Evolutionary conservation across 2,113 vertebrate genomes (phyloP).

Genomic region (Atlantisia rogersi): DNA sequence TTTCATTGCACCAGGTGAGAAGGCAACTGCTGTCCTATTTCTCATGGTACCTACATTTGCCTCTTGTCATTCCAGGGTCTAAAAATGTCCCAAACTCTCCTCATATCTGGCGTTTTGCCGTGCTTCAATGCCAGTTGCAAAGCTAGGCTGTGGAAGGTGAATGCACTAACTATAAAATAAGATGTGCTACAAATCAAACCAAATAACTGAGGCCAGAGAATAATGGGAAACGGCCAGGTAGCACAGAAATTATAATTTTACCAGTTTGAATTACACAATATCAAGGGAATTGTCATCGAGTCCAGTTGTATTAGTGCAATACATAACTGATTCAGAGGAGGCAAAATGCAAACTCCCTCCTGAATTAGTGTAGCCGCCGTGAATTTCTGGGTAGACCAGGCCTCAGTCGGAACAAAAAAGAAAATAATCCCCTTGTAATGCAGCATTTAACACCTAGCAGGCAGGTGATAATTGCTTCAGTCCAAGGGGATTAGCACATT

Average conservation of each 20-base stretch:
- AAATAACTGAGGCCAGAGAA: not conserved
- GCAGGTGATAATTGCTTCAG: conserved; percentile 68
- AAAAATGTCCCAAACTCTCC: not conserved
- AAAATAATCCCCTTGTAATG: conserved; percentile 64
- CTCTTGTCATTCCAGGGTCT: not conserved
- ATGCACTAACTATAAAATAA: not conserved
- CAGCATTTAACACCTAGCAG: conserved; percentile 63
- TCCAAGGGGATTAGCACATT: conserved; percentile 58
- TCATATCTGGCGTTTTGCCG: not conserved
- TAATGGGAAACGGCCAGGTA: not conserved
- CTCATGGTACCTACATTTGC: not conserved
- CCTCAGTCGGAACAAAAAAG: conserved; percentile 55
- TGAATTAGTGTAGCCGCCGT: conserved; percentile 26
- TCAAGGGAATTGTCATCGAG: conserved; percentile 14
- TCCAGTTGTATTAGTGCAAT: conserved; percentile 50
- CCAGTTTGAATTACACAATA: not conserved
- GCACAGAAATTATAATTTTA: not conserved
- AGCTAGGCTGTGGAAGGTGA: not conserved
- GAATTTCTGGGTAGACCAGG: conserved; percentile 40
- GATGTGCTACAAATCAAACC: not conserved
- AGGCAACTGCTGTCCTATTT: not conserved
- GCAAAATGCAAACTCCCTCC: conserved; percentile 10
- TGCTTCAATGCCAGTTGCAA: not conserved
- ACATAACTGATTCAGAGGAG: not conserved
- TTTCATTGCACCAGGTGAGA: not conserved